A percentile compares a stretch with the other conserved stretches of the same genome.
phyloP scores from a whole-genome alignment of 2,888 invertebrate genomes.

The Andrena flavipes region DNA sequence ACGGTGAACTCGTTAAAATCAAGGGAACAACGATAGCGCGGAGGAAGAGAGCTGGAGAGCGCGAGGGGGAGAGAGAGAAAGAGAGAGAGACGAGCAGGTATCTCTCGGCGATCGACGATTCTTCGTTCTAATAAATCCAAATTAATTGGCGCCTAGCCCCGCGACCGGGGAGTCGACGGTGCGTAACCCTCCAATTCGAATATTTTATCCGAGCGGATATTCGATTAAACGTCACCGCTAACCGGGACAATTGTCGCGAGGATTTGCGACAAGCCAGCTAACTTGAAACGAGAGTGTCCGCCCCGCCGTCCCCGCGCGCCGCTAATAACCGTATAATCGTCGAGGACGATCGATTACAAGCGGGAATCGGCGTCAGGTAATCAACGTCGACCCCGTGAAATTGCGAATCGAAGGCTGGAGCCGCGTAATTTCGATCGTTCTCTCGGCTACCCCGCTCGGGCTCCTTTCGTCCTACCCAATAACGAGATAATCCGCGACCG shows the following conservation, averaged over 20 bases:
- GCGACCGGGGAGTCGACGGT: constrained; percentile 52
- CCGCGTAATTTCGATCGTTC: constrained; percentile 38
- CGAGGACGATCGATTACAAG: constrained; percentile 43
- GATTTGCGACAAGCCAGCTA: constrained; percentile 26
- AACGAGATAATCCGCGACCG: constrained; percentile 54
- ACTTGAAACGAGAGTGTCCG: constrained; percentile 8
- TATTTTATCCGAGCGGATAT: constrained; percentile 61
- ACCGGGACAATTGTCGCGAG: constrained; percentile 35
- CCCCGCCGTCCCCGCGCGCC: neutral
- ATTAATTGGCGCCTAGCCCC: constrained; percentile 65
- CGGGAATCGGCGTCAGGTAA: constrained; percentile 29
- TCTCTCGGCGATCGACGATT: constrained; percentile 49
- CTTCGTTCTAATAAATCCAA: constrained; percentile 73
- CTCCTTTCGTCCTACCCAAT: constrained; percentile 43
- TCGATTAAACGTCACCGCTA: constrained; percentile 59
- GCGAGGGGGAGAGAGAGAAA: neutral
- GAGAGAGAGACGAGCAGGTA: neutral
- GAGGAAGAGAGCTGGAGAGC: neutral
- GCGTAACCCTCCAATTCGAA: constrained; percentile 64
- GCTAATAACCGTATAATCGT: constrained; percentile 39
- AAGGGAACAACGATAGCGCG: constrained; percentile 23
- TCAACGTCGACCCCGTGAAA: constrained; percentile 31
- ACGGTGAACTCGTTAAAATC: constrained; percentile 37
- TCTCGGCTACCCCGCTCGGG: neutral
- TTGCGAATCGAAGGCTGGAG: constrained; percentile 38